phyloP scores from a whole-genome alignment of 2,888 invertebrate species.

The Phaedon cochleariae region DNA sequence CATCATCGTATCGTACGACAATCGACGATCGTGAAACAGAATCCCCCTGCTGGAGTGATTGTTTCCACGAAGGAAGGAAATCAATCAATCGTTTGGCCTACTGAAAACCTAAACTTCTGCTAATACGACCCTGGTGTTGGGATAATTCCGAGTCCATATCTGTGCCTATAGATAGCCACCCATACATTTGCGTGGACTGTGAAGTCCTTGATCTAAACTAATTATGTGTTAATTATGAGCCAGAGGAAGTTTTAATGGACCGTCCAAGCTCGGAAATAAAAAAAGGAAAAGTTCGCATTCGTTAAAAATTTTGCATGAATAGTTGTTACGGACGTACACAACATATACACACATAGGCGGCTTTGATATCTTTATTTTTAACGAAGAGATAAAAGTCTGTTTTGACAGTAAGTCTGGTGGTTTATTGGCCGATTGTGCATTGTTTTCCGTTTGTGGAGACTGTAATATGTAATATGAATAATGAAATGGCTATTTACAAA shows the following conservation, averaged over 20 bases:
- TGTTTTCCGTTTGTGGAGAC: constrained; percentile 7
- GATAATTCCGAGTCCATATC: too few species aligned
- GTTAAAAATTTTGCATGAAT: constrained; percentile 37
- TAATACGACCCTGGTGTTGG: too few species aligned
- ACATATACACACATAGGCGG: constrained; percentile 8
- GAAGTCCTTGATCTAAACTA: constrained; percentile 41
- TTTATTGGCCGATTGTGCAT: constrained; percentile 15
- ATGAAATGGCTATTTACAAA: neutral
- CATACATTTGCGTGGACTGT: constrained; percentile 28
- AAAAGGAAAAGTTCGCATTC: constrained; percentile 18
- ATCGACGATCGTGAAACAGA: too few species aligned
- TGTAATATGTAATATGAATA: neutral
- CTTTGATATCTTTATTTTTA: constrained; percentile 26
- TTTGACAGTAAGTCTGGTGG: constrained; percentile 15
- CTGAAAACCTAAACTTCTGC: too few species aligned
- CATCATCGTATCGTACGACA: too few species aligned
- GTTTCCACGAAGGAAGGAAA: too few species aligned
- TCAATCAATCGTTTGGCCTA: too few species aligned
- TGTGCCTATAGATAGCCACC: too few species aligned
- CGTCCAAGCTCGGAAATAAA: constrained; percentile 37
- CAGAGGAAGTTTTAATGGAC: constrained; percentile 42
- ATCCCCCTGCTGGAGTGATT: too few species aligned
- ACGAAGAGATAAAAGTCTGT: neutral
- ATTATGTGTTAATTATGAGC: constrained; percentile 42
- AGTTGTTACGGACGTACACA: constrained; percentile 8